Evolutionary conservation across 2,797 vertebrate genomes (phyloP).

Genomic region (Halcyon leucocephala): DNA sequence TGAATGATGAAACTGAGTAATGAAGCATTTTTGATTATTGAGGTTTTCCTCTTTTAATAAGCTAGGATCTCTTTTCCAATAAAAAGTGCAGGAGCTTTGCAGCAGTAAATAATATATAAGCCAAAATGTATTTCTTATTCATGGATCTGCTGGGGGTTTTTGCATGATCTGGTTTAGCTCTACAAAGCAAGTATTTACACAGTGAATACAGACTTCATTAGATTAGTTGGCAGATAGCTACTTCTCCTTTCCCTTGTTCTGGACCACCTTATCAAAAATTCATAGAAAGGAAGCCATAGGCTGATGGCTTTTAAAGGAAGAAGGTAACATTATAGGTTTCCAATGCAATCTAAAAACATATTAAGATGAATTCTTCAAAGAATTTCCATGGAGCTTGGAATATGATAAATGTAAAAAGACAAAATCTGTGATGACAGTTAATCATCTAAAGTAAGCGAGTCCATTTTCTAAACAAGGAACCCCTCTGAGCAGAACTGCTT

Average conservation of each 20-base stretch:
- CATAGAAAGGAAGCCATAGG: not conserved
- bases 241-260: not conserved
- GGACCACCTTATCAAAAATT: not conserved
- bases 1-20: not conserved
- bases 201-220: not conserved
- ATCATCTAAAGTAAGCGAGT: not conserved
- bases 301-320: not conserved
- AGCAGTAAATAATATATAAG: not conserved
- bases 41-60: constrained; percentile 25
- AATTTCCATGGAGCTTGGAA: not conserved
- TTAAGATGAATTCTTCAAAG: not conserved
- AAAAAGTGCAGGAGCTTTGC: not conserved
- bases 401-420: not conserved
- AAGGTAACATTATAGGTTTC: not conserved
- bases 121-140: constrained; percentile 1
- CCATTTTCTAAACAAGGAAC: not conserved
- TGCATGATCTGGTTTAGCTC: not conserved
- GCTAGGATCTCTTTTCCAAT: not conserved
- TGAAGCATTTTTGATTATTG: not conserved
- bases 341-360: not conserved
- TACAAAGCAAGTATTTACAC: not conserved
- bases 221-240: not conserved
- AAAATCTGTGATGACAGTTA: not conserved
- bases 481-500: not conserved
- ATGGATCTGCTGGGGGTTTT: constrained; percentile 8